phyloP scores from a whole-genome alignment of 92 coral and sea anemone genomes.

The Bergia sp. region DNA sequence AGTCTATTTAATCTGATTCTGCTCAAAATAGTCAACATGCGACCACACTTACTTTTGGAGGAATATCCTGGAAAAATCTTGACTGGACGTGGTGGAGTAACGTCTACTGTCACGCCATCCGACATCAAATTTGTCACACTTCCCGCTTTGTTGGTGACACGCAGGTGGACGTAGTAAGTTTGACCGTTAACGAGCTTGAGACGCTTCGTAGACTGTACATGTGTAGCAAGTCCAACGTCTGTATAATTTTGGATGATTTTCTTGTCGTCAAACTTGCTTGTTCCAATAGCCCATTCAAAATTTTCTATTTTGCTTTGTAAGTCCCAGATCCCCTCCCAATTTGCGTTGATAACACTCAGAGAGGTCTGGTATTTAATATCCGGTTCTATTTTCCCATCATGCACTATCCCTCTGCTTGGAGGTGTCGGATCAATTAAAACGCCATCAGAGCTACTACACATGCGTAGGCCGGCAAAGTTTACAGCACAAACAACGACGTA shows the following conservation, averaged over 20 bases:
- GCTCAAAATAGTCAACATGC: too few species aligned
- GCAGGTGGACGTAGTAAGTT: slow-evolving; percentile 74
- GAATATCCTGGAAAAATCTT: slow-evolving; percentile 62
- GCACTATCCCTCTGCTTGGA: slow-evolving; percentile 80
- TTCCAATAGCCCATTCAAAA: slow-evolving; percentile 91
- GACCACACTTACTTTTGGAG: background rate
- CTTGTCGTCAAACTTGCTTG: slow-evolving; percentile 50
- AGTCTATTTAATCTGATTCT: too few species aligned
- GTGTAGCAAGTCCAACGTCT: slow-evolving; percentile 90
- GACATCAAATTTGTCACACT: slow-evolving; percentile 71
- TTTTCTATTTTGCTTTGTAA: slow-evolving; percentile 79
- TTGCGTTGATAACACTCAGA: slow-evolving; percentile 69
- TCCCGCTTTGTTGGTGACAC: slow-evolving; percentile 74
- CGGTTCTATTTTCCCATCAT: slow-evolving; percentile 91
- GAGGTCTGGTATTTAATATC: slow-evolving; percentile 87
- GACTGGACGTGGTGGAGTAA: slow-evolving; percentile 74
- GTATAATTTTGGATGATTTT: slow-evolving; percentile 53
- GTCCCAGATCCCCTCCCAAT: slow-evolving; percentile 98
- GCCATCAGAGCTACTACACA: slow-evolving; percentile 86
- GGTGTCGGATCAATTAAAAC: slow-evolving; percentile 77
- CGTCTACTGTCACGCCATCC: slow-evolving; percentile 87
- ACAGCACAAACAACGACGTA: slow-evolving; percentile 86
- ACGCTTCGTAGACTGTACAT: slow-evolving; percentile 60
- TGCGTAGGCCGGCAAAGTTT: slow-evolving; percentile 73
- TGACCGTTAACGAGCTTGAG: slow-evolving; percentile 71